Evolutionary conservation across 2,113 vertebrate genomes (phyloP).

Genomic region (Oncorhynchus nerka): DNA sequence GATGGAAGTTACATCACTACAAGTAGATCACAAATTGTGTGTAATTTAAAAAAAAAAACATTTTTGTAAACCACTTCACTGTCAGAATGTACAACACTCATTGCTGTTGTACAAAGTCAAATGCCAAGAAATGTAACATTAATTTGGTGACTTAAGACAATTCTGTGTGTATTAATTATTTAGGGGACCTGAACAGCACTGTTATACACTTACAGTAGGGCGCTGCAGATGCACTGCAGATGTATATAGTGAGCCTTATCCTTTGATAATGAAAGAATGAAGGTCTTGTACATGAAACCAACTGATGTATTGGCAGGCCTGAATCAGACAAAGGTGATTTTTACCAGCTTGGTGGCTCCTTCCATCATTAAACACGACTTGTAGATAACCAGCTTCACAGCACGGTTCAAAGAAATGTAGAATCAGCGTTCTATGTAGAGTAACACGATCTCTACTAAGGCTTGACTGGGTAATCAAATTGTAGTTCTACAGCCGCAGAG

Average conservation of each 20-base stretch:
- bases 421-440: neutral
- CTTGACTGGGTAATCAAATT: neutral
- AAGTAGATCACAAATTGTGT: slow-evolving; percentile 24
- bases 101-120: slow-evolving; percentile 29
- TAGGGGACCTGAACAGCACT: neutral
- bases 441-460: slow-evolving; percentile 3
- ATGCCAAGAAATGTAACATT: slow-evolving; percentile 42
- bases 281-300: too few relatives aligned
- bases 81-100: slow-evolving; percentile 11
- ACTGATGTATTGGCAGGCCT: too few relatives aligned
- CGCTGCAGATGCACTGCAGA: too few relatives aligned
- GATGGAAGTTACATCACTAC: neutral
- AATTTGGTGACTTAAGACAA: slow-evolving; percentile 9
- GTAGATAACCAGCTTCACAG: slow-evolving; percentile 16
- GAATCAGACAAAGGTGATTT: too few relatives aligned
- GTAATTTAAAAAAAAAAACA: slow-evolving; percentile 17
- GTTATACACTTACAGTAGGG: too few relatives aligned
- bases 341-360: neutral
- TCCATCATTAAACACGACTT: neutral
- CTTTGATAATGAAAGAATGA: neutral
- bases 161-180: neutral
- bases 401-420: neutral
- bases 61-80: slow-evolving; percentile 37
- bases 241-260: too few relatives aligned
- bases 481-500: too few relatives aligned